Conservation (phyloP, 2,113 vertebrate genomes). For the Neopipo cinnamomea region DNA sequence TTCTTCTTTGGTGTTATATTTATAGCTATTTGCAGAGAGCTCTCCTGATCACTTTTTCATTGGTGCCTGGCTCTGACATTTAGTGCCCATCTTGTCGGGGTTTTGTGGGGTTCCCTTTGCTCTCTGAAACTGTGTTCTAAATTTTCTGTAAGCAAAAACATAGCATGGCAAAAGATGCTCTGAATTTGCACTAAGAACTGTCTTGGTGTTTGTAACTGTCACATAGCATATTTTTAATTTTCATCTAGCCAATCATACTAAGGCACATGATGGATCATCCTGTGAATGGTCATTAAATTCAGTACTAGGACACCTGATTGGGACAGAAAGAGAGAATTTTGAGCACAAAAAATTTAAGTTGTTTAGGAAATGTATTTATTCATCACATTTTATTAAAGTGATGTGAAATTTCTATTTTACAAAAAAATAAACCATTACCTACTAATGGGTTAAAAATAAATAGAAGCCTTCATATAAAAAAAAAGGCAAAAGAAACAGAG, state of each 20-base stretch:
- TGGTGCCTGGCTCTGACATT: not conserved
- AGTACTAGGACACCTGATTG: not conserved
- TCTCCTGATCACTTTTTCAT: not conserved
- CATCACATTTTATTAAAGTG: not conserved
- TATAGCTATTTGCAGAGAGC: not conserved
- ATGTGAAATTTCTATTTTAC: not conserved
- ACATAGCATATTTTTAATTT: constrained; percentile 8
- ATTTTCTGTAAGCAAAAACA: not conserved
- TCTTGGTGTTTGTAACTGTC: not conserved
- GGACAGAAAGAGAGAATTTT: not conserved
- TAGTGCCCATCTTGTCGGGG: not conserved
- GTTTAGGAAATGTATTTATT: not conserved
- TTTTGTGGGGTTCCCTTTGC: not conserved
- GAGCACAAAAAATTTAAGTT: not conserved
- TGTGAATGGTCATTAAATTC: constrained; percentile 16
- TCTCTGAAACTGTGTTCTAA: not conserved
- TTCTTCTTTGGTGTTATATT: not conserved
- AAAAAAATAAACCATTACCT: not conserved
- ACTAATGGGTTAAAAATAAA: constrained; percentile 86
- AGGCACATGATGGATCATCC: not conserved
- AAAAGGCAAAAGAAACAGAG: constrained; percentile 78
- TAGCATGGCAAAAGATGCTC: not conserved
- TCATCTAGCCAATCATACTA: not conserved
- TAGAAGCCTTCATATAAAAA: constrained; percentile 75
- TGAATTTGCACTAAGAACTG: not conserved